A percentile compares a stretch with the other conserved stretches of the same genome.
phyloP scores from a whole-genome alignment of 2,113 vertebrate species.

The Tychaedon coryphoeus region DNA sequence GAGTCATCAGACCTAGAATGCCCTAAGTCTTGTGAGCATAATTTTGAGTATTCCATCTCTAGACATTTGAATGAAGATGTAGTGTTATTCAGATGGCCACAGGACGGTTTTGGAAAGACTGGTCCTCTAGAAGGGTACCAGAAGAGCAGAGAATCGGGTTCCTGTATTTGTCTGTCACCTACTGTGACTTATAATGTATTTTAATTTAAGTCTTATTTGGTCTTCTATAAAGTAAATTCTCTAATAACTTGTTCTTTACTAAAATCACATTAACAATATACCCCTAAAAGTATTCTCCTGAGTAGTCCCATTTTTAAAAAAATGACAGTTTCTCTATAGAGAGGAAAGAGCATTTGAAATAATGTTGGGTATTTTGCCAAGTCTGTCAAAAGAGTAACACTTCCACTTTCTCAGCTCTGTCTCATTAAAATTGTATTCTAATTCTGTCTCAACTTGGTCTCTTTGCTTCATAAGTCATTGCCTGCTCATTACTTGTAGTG shows the following conservation, averaged over 20 bases:
- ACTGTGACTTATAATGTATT: neutral
- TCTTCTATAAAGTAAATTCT: constrained; percentile 42
- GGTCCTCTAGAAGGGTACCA: neutral
- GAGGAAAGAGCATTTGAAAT: constrained; percentile 73
- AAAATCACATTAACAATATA: constrained; percentile 63
- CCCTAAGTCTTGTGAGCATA: neutral
- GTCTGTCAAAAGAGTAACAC: constrained; percentile 78
- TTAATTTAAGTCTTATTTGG: neutral
- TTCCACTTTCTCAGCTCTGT: constrained; percentile 73
- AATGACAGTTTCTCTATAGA: constrained; percentile 65
- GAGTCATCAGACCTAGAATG: neutral
- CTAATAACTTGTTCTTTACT: constrained; percentile 48
- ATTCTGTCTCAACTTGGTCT: constrained; percentile 78
- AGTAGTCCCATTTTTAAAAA: neutral
- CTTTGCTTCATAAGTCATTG: constrained; percentile 81
- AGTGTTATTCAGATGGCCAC: neutral
- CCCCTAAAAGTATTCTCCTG: constrained; percentile 42
- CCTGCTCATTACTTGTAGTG: constrained; percentile 80
- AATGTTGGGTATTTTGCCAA: constrained; percentile 79
- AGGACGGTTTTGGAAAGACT: neutral
- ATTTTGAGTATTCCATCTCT: neutral
- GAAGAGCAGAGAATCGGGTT: neutral
- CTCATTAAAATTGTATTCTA: constrained; percentile 85
- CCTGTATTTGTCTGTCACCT: neutral
- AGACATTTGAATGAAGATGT: neutral